phyloP scores from a whole-genome alignment of 2,888 invertebrate species.

The Hymenopus coronatus region DNA sequence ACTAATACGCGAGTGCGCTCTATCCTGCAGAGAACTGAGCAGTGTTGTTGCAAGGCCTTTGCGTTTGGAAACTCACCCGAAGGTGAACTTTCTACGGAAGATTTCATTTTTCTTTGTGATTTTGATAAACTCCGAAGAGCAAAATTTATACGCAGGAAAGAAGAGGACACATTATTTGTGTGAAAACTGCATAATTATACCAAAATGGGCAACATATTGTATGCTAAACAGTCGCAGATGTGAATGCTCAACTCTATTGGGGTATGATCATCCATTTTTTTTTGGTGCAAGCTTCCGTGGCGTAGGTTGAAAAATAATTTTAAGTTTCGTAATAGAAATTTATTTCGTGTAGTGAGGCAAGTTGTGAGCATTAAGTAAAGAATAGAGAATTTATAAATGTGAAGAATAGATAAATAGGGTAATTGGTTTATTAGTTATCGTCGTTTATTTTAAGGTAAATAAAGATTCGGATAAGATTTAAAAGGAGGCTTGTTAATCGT shows the following conservation, averaged over 20 bases:
- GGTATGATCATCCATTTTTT: slow-evolving; percentile 32
- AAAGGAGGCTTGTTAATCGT: neutral
- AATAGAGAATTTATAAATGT: neutral
- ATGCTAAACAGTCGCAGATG: slow-evolving; percentile 20
- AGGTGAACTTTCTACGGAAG: slow-evolving; percentile 14
- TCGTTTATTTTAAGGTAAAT: neutral
- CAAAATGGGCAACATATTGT: neutral
- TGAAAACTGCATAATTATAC: neutral
- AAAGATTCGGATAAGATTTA: neutral
- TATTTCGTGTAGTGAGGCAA: neutral
- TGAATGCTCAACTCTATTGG: slow-evolving; percentile 29
- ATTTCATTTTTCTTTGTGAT: slow-evolving; percentile 20
- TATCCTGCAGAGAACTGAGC: neutral
- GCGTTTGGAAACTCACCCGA: neutral
- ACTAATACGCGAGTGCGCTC: slow-evolving; percentile 14
- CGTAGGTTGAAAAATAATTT: slow-evolving; percentile 17
- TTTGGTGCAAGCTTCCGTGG: slow-evolving; percentile 28
- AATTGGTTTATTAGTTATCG: neutral
- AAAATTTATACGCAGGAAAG: neutral
- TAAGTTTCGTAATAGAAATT: neutral
- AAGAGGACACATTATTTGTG: neutral
- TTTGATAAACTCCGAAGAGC: neutral
- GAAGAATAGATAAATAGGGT: neutral
- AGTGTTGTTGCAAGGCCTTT: slow-evolving; percentile 17
- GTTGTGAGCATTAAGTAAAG: neutral